Evolutionary conservation across 2,888 invertebrate species (phyloP), one percentile per base, ranked within the genome.

Genomic region (Cepaea hortensis): DNA sequence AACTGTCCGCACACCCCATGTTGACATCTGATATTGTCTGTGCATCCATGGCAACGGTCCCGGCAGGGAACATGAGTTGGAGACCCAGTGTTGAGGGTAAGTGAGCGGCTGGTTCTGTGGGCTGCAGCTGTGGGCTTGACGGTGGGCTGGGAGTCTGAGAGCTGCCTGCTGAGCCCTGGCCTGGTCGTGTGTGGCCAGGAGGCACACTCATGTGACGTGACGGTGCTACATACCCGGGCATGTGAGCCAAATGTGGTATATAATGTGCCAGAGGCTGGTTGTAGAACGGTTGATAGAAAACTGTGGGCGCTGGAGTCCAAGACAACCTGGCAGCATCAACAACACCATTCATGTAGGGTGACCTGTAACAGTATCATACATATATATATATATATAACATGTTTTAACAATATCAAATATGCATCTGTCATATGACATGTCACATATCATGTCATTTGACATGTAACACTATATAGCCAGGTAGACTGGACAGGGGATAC

Each of bases 141-240:
- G 91, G 90, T 61, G 91, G 91, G 87, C 92, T 92, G 62, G 91
- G 91, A 81, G 89, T 88, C 85, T 91, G 91, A 0, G 92, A 92
- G 93, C 81, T 79, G 86, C 93, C 92, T 65, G 93, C 76, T 88
- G 89, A 80, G 93, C 89, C 61, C 7, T 84, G 84, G 23, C 35
- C 48, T 6, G 13, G 73, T n/a, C 11, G 62, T 20, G 20, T 20
- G 48, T 84, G 80, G 48, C 87, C 50, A 68, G 88, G 85, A 0
- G 82, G 70, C 35, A 83, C 15, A 3, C 46, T 75, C 48, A 75
- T 55, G 50, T 76, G 76, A 13, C 55, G 50, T 76, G 76, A 3
- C 76, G 48, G 76, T 20, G 55, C 50, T 76, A n/a, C 48, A 76
- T 18, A 50, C 3, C 4, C 55, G 20, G 50, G 20, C 4, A 55